A percentile compares a stretch with the other conserved stretches of the same genome.
phyloP scores from a whole-genome alignment of 2,797 vertebrate species.

The Manis javanica region DNA sequence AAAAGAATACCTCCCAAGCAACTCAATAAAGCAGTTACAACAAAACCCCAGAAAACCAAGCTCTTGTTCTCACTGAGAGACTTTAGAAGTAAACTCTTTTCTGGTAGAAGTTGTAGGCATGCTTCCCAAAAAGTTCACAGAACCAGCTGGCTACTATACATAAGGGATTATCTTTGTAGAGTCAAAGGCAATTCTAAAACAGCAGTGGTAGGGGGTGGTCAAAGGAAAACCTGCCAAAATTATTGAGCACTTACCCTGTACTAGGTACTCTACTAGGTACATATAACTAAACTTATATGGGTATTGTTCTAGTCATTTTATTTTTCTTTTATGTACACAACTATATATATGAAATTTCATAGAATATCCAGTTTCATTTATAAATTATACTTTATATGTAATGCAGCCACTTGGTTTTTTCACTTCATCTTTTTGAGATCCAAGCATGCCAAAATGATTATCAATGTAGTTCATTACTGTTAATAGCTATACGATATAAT shows the following conservation, averaged over 20 bases:
- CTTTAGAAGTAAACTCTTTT: background rate
- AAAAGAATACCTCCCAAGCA: background rate
- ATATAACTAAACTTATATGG: background rate
- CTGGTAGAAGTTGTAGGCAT: background rate
- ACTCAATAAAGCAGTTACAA: background rate
- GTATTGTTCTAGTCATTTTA: conserved; percentile 2
- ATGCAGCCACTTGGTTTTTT: background rate
- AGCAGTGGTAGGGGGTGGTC: background rate
- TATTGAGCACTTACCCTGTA: background rate
- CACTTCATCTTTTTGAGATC: conserved; percentile 19
- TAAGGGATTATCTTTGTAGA: background rate
- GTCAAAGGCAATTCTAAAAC: conserved; percentile 32
- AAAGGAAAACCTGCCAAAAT: background rate
- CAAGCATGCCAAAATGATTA: background rate
- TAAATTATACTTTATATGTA: background rate
- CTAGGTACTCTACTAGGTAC: background rate
- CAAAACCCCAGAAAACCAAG: conserved; percentile 11
- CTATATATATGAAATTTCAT: background rate
- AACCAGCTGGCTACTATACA: background rate
- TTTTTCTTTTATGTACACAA: background rate
- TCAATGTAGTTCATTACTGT: background rate
- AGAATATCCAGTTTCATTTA: background rate
- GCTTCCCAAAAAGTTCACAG: conserved; percentile 4
- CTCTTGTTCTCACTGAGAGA: background rate
- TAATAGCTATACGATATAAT: background rate